Conservation (phyloP, 2,797 vertebrate species). For the Kryptolebias ocellatus region DNA sequence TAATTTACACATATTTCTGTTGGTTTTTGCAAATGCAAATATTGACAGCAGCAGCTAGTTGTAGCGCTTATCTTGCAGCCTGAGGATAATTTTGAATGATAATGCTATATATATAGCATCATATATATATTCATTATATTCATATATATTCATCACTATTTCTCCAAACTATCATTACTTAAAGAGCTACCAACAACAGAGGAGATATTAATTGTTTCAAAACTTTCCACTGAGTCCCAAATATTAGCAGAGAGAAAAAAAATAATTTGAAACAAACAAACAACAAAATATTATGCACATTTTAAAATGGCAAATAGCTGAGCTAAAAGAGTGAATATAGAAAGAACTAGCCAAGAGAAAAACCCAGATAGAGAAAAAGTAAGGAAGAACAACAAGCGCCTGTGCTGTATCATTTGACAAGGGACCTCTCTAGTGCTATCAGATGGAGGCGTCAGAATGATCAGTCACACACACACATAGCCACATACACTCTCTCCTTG, state of each 20-base stretch:
- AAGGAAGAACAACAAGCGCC: constrained; percentile 79
- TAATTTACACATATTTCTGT: too few species aligned
- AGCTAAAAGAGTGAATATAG: constrained; percentile 8
- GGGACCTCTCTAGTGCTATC: constrained; percentile 87
- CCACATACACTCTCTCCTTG: constrained; percentile 63
- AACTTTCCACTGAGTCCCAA: too few species aligned
- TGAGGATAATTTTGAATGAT: too few species aligned
- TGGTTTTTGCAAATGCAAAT: too few species aligned
- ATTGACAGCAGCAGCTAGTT: too few species aligned
- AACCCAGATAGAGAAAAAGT: constrained; percentile 37
- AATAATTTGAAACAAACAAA: background rate
- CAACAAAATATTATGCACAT: constrained; percentile 7
- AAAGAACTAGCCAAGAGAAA: constrained; percentile 28
- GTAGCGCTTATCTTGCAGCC: too few species aligned
- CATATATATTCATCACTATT: too few species aligned
- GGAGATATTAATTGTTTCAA: too few species aligned
- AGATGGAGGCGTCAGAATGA: constrained; percentile 87
- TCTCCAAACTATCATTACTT: too few species aligned
- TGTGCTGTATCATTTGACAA: constrained; percentile 92
- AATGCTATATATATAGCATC: too few species aligned
- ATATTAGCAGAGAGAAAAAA: background rate
- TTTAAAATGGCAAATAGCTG: constrained; percentile 21
- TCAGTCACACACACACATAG: constrained; percentile 83
- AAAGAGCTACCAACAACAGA: too few species aligned
- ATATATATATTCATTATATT: too few species aligned